Percentiles rank a stretch among this genome's conserved stretches.
phyloP scores from a whole-genome alignment of 2,888 invertebrate species.

The Electrophaes corylata region DNA sequence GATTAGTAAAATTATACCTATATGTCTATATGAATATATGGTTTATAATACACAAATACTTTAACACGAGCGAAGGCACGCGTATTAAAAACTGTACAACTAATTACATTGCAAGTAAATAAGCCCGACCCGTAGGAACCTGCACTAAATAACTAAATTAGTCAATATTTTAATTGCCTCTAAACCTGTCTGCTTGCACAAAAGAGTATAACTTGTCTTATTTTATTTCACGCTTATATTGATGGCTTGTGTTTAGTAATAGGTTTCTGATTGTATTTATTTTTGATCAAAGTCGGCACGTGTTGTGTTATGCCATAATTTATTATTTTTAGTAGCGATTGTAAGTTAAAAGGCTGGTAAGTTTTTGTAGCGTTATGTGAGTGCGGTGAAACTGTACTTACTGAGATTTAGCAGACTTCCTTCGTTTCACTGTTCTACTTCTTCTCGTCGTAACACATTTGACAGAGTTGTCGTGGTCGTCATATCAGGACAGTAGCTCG shows the following conservation, averaged over 20 bases:
- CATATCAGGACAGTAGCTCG: too few species aligned
- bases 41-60: too few species aligned
- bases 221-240: slow-evolving; percentile 20
- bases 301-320: slow-evolving; percentile 7
- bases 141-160: background rate
- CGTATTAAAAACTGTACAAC: background rate
- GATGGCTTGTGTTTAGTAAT: slow-evolving; percentile 17
- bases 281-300: slow-evolving; percentile 18
- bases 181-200: background rate
- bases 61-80: too few species aligned
- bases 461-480: too few species aligned
- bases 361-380: background rate
- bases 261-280: slow-evolving; percentile 22
- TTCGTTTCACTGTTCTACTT: too few species aligned
- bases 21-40: too few species aligned
- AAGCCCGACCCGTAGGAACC: background rate
- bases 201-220: slow-evolving; percentile 3
- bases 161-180: background rate
- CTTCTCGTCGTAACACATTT: too few species aligned
- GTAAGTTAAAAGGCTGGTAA: background rate
- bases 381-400: background rate
- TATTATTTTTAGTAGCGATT: slow-evolving; percentile 5
- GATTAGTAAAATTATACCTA: too few species aligned
- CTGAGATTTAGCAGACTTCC: too few species aligned
- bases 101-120: background rate